A percentile compares a stretch with the other conserved stretches of the same genome.
Conservation (phyloP, 2,797 vertebrate genomes). For the Phrynocephalus vlangalii region DNA sequence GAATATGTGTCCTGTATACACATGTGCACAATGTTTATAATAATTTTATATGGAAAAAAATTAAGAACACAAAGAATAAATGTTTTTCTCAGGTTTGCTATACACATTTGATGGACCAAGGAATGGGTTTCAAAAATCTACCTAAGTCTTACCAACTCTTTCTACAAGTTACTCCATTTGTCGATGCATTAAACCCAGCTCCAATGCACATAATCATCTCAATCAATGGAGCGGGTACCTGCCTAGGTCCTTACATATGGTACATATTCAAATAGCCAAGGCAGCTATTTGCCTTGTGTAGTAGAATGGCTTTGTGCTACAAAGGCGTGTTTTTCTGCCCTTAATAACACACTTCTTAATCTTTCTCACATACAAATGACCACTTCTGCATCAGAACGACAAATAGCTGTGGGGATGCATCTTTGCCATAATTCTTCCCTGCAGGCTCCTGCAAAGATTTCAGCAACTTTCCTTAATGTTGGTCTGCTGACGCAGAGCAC, state of each 20-base stretch:
- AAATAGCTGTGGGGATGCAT: not conserved
- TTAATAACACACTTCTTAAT: not conserved
- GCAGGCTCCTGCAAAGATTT: not conserved
- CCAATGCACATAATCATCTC: not conserved
- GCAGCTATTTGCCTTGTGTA: not conserved
- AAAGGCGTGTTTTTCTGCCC: not conserved
- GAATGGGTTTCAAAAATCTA: not conserved
- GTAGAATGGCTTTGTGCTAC: not conserved
- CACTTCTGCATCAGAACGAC: not conserved
- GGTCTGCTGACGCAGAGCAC: not conserved
- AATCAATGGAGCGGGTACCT: not conserved
- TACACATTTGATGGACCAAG: not conserved
- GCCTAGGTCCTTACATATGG: not conserved
- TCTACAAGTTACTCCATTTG: not conserved
- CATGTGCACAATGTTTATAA: too few relatives aligned
- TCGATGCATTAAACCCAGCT: not conserved
- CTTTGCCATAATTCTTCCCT: not conserved
- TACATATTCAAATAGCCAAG: not conserved
- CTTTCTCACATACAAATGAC: not conserved
- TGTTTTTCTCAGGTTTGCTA: not conserved
- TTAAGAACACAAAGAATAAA: too few relatives aligned
- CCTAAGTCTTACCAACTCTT: constrained; percentile 15
- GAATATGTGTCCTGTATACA: too few relatives aligned
- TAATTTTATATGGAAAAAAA: too few relatives aligned
- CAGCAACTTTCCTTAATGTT: not conserved